Evolutionary conservation across 1,140 invertebrate species (phyloP).

Genomic region (Cydia pomonella): DNA sequence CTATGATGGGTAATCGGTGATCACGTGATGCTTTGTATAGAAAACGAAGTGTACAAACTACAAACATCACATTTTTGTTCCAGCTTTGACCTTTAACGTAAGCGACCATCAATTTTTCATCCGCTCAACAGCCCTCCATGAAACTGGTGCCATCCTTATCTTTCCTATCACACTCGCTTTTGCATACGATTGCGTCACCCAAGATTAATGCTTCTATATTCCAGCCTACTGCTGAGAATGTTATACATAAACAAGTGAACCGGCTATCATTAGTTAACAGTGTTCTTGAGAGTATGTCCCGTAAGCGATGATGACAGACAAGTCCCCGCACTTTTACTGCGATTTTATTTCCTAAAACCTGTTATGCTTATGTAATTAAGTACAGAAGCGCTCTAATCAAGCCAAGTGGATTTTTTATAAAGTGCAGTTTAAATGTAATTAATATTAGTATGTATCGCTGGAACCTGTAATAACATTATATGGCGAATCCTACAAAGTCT

Average conservation of each 20-base stretch:
- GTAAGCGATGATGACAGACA: conserved; percentile 18
- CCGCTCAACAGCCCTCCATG: background rate
- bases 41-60: no score
- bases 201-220: background rate
- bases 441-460: conserved; percentile 32
- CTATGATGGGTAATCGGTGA: no score
- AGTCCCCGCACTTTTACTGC: conserved; percentile 16
- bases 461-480: conserved; percentile 28
- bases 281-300: background rate
- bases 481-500: background rate
- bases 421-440: conserved; percentile 29
- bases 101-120: background rate
- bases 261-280: conserved; percentile 11
- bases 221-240: background rate
- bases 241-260: conserved; percentile 6
- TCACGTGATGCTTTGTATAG: no score
- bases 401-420: conserved; percentile 22
- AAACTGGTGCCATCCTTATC: conserved; percentile 19
- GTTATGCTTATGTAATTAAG: conserved; percentile 33
- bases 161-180: conserved; percentile 2
- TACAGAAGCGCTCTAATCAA: conserved; percentile 31
- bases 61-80: background rate
- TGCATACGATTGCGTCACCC: conserved; percentile 9
- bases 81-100: no score
- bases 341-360: conserved; percentile 32